phyloP scores from a whole-genome alignment of 2,113 vertebrate species.

The Cromileptes altivelis region DNA sequence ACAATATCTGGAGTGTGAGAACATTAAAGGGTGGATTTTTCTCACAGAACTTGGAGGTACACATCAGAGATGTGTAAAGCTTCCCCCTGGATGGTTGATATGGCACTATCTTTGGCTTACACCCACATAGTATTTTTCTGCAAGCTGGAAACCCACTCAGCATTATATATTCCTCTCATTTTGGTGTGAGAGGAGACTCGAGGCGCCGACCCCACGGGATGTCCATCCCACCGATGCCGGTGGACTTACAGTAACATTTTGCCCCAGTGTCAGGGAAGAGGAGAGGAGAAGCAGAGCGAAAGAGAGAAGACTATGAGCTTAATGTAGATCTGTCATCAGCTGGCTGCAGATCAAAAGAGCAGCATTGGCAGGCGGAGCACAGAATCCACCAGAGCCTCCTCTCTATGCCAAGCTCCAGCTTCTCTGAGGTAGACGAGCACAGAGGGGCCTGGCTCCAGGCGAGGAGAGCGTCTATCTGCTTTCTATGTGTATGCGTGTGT shows the following conservation, averaged over 20 bases:
- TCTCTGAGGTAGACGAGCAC: conserved; percentile 70
- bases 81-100: conserved; percentile 41
- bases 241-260: conserved; percentile 51
- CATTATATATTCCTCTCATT: conserved; percentile 43
- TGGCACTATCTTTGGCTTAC: conserved; percentile 52
- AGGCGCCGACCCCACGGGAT: conserved; percentile 21
- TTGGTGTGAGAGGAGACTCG: conserved; percentile 34
- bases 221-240: conserved; percentile 21
- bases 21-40: conserved; percentile 14
- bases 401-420: conserved; percentile 67
- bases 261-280: conserved; percentile 56
- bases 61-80: conserved; percentile 35
- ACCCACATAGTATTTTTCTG: conserved; percentile 55
- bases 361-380: conserved; percentile 76
- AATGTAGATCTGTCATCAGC: conserved; percentile 82
- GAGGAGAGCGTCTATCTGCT: conserved; percentile 37
- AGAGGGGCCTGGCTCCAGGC: conserved; percentile 67
- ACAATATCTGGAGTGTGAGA: background rate
- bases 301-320: conserved; percentile 70
- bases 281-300: conserved; percentile 41
- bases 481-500: background rate
- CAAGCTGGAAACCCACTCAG: conserved; percentile 60
- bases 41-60: background rate
- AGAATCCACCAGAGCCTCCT: conserved; percentile 73
- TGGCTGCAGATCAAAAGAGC: conserved; percentile 82